Evolutionary conservation across 2,113 vertebrate genomes (phyloP), one percentile per base, ranked within the genome.

Genomic region (Ammodytes dubius): DNA sequence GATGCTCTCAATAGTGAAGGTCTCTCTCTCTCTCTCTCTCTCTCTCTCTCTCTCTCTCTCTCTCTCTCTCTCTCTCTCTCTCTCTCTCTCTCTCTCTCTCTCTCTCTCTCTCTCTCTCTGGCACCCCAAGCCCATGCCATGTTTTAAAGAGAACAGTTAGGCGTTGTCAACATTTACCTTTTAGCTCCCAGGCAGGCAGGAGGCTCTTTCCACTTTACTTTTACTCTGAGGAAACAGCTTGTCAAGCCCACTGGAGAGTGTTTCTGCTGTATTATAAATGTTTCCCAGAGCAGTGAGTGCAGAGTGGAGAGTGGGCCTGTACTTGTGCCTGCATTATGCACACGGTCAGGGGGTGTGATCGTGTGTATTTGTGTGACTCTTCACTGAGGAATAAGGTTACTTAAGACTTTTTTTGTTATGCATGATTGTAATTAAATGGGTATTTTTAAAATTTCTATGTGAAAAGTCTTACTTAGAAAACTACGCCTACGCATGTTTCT

Each of bases 131-230:
- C 52, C 46, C 27, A 9, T 81, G 17, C 72, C 43, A 63, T 74
- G 61, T 65, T 70, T 88, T 76, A 78, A 82, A 82, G 66, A 67
- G 49, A 74, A 50, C 66, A 74, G 72, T 79, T 82, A 40, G 8
- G 8, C 60, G 67, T 68, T 85, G 84, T 74, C 70, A 87, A 70
- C 56, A 60, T 74, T 77, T 78, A 58, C 54, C 46, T 70, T 77
- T 81, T 59, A 70, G 72, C 74, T 72, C 37, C 70, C 37, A 65
- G 67, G 69, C 70, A 40, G 49, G 13, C 54, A 59, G 59, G 12
- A 54, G 14, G 35, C 37, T 58, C 63, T 37, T 63, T 61, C 43
- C 42, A 37, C 47, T 68, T 60, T 27, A 70, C n/a, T 70, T 84
- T 71, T 13, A 43, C 60, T 76, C 15, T 46, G 53, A 56, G 61